These are phyloP conservation scores for Tubulanus polymorphus DNA, from an alignment of 2,888 invertebrate species.

Conservation along the genomic window DNA sequence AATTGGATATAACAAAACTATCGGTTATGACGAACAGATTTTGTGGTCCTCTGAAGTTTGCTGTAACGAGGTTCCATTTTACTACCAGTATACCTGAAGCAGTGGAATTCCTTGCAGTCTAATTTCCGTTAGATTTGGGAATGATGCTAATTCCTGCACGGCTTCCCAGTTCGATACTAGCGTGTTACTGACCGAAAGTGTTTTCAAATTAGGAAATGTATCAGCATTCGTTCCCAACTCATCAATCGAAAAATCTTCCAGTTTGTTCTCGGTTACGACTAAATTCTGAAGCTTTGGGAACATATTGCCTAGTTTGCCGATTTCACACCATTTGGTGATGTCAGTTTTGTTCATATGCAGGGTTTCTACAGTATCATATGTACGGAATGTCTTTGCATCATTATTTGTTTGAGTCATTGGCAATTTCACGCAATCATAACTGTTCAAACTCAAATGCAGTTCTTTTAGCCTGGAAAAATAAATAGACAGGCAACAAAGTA, in stretches of 20 bases:
- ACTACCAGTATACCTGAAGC: too few species aligned
- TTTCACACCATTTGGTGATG: constrained; percentile 77
- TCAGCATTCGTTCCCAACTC: constrained; percentile 12
- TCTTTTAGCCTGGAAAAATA: constrained; percentile 67
- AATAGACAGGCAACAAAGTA: too few species aligned
- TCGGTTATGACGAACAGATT: too few species aligned
- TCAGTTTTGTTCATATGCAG: constrained; percentile 86
- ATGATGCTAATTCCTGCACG: constrained; percentile 78
- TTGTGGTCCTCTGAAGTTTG: too few species aligned
- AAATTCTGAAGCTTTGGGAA: constrained; percentile 83
- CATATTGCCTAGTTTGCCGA: constrained; percentile 75
- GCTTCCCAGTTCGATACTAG: constrained; percentile 82
- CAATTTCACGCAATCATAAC: constrained; percentile 46
- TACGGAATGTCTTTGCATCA: constrained; percentile 29
- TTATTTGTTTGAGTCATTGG: constrained; percentile 39
- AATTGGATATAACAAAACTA: too few species aligned
- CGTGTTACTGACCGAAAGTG: constrained; percentile 74
- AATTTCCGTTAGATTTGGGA: constrained; percentile 77
- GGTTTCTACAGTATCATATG: constrained; percentile 68
- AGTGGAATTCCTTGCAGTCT: constrained; percentile 72
- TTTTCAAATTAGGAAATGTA: constrained; percentile 59
- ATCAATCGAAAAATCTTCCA: constrained; percentile 16
- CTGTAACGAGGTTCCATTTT: too few species aligned
- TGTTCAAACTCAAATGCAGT: constrained; percentile 86
- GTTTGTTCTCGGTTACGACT: constrained; percentile 60